Evolutionary conservation across 2,797 vertebrate genomes (phyloP), one percentile per base, ranked within the genome.

Genomic region (Moxostoma hubbsi): DNA sequence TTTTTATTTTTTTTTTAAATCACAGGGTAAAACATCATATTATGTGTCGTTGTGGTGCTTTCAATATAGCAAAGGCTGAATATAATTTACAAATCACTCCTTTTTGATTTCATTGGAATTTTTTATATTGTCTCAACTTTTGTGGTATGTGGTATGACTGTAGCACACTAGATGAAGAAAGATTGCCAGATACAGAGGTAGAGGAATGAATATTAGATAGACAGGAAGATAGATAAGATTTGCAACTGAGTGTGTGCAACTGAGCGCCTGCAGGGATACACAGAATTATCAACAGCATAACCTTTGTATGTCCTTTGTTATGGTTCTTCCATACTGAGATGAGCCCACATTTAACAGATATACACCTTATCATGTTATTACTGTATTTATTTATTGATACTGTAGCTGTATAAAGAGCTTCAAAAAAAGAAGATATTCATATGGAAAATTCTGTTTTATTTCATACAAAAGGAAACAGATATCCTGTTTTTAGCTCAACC

Each of bases 241-340:
- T 24, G 24, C 24, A 24, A 24, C 24, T 24, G 24, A 24, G 45
- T 36, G 43, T 81, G 73, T 68, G 24, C 24, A 24, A 7, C 24
- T 50, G 16, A 6, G 43, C 0, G 64, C 79, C 76, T 84, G 55
- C 75, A 80, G 74, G 75, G 72, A 46, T 47, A 47, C 12, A 53
- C 24, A 45, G 13, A 76, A 75, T 77, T 77, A 81, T 83, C 45
- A 50, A 47, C 15, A 77, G 59, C 79, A 69, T 69, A 62, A 82
- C 78, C 69, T 86, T 47, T 36, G 73, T 70, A 81, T 88, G 81
- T 73, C 64, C 83, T 75, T 84, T 73, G 83, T 85, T 80, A 84
- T 81, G 79, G 67, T 86, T 87, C 81, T 76, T 66, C 50, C 0
- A 49, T 91, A 88, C 83, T 73, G 49, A 88, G 88, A 82, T 47